phyloP scores from a whole-genome alignment of 2,113 vertebrate species.

The Onychostruthus taczanowskii region DNA sequence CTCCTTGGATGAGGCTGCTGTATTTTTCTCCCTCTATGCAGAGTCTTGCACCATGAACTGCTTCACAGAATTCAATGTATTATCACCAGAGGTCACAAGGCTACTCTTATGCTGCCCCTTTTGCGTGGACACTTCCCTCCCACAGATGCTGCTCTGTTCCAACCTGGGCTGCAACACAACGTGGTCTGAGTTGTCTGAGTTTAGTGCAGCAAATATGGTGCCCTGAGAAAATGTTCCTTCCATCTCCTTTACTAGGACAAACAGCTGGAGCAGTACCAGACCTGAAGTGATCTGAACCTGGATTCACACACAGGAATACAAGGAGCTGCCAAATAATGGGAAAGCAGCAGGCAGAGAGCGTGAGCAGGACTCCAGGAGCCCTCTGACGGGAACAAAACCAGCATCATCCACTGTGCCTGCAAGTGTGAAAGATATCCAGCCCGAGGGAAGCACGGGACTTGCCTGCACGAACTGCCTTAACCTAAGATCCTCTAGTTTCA shows the following conservation, averaged over 20 bases:
- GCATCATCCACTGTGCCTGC: neutral
- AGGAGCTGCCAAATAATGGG: neutral
- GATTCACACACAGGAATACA: neutral
- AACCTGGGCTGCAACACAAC: neutral
- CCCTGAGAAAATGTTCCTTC: neutral
- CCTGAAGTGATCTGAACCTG: neutral
- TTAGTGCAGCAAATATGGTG: neutral
- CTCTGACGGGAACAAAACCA: constrained; percentile 8
- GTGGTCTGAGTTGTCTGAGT: neutral
- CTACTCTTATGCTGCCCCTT: neutral
- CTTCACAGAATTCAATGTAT: neutral
- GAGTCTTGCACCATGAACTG: neutral
- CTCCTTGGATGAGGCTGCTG: neutral
- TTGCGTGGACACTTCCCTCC: accelerated
- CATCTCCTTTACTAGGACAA: neutral
- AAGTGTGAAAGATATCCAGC: neutral
- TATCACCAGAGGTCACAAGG: neutral
- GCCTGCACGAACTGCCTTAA: neutral
- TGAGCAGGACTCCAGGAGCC: neutral
- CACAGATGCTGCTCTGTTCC: neutral
- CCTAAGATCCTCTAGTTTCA: neutral
- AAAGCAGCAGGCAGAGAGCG: neutral
- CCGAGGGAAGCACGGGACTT: accelerated
- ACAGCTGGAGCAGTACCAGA: neutral
- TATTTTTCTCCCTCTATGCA: neutral